Evolutionary conservation across 2,888 invertebrate genomes (phyloP), one percentile per base, ranked within the genome.

Genomic region (Mythimna pallens): DNA sequence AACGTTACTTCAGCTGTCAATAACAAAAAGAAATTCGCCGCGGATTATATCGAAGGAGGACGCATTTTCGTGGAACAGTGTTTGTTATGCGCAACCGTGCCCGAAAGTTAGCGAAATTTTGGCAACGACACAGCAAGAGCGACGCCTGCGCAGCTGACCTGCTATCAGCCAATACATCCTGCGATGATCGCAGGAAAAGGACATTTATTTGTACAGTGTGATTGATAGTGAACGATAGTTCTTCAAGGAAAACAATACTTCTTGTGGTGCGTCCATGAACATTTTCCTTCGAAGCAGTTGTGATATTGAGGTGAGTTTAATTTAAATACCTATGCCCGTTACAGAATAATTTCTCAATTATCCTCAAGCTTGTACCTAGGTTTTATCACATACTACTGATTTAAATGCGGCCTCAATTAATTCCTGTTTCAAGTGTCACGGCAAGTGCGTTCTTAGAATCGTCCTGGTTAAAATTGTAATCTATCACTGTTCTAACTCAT

Each of bases 31-130:
- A 92, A 90, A 90, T 89, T 90, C 81, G 85, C 73, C 77, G 88
- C 85, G 87, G 84, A 88, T 90, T 86, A 84, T 87, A 86, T 84
- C 61, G 81, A 91, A 90, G 76, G 87, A 85, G 90, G 89, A 84
- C 89, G 12, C 69, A 74, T 81, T 87, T 88, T 85, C 76, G 86
- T 89, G 85, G 82, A 82, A 83, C 80, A 86, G 91, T 91, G 91
- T 89, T 94, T 94, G 92, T 90, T 93, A 94, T 93, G 92, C 94
- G 89, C 84, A 84, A 85, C 81, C 79, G 91, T 89, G 87, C 83
- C 88, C 85, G 88, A 89, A 90, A 91, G 92, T 92, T 89, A 83
- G 93, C 91, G 93, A 95, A 94, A 93, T 94, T 94, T 95, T 95
- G 95, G 95, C 95, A 94, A 90, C 88, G 76, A 82, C 79, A 83